A percentile compares a stretch with the other conserved stretches of the same genome.
Evolutionary conservation across 2,113 vertebrate genomes (phyloP).

Genomic region (Egretta garzetta): DNA sequence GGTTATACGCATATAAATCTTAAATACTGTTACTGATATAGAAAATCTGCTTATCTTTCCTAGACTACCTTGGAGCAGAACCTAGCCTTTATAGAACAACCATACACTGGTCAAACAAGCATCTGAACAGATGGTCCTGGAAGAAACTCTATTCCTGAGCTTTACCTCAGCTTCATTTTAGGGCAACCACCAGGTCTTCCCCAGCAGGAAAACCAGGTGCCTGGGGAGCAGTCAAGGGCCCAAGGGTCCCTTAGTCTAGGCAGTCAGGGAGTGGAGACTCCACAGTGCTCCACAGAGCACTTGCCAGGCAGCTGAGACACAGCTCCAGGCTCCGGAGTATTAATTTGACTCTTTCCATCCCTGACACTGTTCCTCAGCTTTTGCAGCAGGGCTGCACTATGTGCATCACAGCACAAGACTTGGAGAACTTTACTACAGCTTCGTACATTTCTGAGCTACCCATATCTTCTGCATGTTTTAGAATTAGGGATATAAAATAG

Average conservation of each 20-base stretch:
- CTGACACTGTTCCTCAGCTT: accelerated
- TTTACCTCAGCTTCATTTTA: background rate
- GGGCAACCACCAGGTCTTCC: background rate
- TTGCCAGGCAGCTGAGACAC: background rate
- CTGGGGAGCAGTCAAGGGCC: background rate
- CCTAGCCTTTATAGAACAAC: background rate
- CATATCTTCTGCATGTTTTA: background rate
- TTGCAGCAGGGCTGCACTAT: accelerated
- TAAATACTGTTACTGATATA: background rate
- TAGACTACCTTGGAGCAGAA: background rate
- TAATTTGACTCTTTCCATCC: background rate
- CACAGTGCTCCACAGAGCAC: background rate
- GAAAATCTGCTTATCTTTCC: background rate
- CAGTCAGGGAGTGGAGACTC: too few species aligned
- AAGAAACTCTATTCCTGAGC: background rate
- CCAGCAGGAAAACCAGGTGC: background rate
- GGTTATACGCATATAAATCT: background rate
- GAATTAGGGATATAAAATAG: background rate
- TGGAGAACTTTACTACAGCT: background rate
- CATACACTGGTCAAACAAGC: background rate
- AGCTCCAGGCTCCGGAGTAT: background rate
- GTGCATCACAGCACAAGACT: background rate
- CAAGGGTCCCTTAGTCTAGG: background rate
- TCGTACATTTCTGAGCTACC: background rate
- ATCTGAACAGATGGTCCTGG: accelerated